Conservation (phyloP, 2,888 invertebrate genomes). For the Mylabris sibirica region DNA sequence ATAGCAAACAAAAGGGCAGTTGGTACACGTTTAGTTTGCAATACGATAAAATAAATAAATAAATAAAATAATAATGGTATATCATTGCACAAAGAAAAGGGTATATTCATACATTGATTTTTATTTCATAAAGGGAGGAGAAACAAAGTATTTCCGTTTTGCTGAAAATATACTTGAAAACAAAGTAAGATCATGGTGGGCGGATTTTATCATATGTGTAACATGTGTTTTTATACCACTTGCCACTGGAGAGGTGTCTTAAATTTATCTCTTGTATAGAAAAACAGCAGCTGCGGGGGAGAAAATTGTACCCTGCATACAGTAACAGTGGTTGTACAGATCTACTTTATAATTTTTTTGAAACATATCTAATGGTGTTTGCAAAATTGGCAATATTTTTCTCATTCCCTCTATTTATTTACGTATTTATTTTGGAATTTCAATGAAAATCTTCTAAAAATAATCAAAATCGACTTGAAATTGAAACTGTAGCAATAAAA, state of each 20-base stretch:
- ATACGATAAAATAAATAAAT: slow-evolving; percentile 24
- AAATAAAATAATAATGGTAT: not conserved
- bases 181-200: slow-evolving; percentile 18
- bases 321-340: not conserved
- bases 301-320: slow-evolving; percentile 35
- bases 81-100: not conserved
- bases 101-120: not conserved
- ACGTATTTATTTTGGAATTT: not conserved
- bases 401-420: not conserved
- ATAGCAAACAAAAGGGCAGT: slow-evolving; percentile 38
- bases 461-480: slow-evolving; percentile 10
- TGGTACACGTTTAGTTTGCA: slow-evolving; percentile 38
- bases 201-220: slow-evolving; percentile 39
- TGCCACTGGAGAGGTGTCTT: slow-evolving; percentile 44
- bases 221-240: slow-evolving; percentile 47
- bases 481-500: slow-evolving; percentile 23
- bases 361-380: not conserved
- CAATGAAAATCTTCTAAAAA: slow-evolving; percentile 11
- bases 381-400: not conserved
- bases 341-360: not conserved
- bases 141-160: slow-evolving; percentile 43
- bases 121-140: no score
- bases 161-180: slow-evolving; percentile 25
- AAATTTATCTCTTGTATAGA: slow-evolving; percentile 35
- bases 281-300: slow-evolving; percentile 30